phyloP scores from a whole-genome alignment of 2,797 vertebrate species.

The Oryzias sinensis region DNA sequence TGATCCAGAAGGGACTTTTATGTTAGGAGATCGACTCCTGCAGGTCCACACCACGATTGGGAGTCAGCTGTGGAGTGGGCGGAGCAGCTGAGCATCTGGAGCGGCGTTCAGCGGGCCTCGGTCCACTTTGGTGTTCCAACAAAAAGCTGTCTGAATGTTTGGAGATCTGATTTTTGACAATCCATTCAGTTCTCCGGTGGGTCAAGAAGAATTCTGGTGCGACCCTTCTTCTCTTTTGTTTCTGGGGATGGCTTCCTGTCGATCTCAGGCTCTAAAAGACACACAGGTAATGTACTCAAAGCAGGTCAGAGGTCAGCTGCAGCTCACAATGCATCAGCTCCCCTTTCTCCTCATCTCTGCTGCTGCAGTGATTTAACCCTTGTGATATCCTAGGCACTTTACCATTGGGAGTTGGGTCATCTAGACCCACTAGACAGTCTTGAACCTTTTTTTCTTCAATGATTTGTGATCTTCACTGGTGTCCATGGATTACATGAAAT shows the following conservation, averaged over 20 bases:
- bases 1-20: conserved; percentile 34
- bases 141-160: conserved; percentile 18
- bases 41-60: conserved; percentile 31
- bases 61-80: conserved; percentile 19
- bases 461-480: too few species aligned
- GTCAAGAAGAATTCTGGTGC: conserved; percentile 42
- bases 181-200: conserved; percentile 29
- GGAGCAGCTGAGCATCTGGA: conserved; percentile 13
- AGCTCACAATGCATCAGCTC: too few species aligned
- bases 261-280: conserved; percentile 81
- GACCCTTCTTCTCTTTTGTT: conserved; percentile 70
- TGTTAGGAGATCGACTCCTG: conserved; percentile 16
- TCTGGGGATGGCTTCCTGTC: conserved; percentile 85
- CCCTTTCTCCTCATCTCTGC: too few species aligned
- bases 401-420: too few species aligned
- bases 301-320: neutral
- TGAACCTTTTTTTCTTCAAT: too few species aligned
- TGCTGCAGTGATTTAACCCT: too few species aligned
- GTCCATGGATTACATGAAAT: too few species aligned
- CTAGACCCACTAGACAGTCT: too few species aligned
- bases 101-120: conserved; percentile 4
- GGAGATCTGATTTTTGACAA: conserved; percentile 12
- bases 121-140: conserved; percentile 36
- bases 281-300: conserved; percentile 17
- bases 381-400: too few species aligned